Evolutionary conservation across 2,113 vertebrate genomes (phyloP).

Genomic region (Opisthocomus hoazin): DNA sequence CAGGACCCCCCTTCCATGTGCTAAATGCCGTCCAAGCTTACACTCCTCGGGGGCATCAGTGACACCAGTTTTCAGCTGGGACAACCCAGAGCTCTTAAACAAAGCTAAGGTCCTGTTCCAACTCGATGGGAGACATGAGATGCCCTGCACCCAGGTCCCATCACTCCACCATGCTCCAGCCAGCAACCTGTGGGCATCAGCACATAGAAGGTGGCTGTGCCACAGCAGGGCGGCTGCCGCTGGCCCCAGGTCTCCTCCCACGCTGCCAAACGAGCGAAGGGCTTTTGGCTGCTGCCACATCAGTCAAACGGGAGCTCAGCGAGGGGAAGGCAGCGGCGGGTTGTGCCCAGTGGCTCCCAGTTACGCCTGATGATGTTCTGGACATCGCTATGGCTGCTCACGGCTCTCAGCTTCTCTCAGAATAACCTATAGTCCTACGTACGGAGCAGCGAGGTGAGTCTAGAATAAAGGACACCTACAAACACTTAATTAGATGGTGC

Average conservation of each 20-base stretch:
- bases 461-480: neutral
- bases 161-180: neutral
- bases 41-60: rapidly evolving
- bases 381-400: neutral
- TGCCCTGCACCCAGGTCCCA: neutral
- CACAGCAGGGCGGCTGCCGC: neutral
- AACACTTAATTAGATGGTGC: neutral
- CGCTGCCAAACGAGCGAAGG: rapidly evolving
- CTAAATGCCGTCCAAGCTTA: neutral
- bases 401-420: neutral
- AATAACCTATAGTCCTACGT: neutral
- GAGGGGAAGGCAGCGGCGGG: rapidly evolving
- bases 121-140: neutral
- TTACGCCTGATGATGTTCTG: rapidly evolving
- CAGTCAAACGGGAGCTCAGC: neutral
- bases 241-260: neutral
- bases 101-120: neutral
- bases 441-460: neutral
- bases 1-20: too few species aligned
- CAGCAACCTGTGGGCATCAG: neutral
- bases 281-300: neutral
- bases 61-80: neutral
- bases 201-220: rapidly evolving
- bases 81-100: neutral
- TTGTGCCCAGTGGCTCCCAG: neutral